Percentiles rank a stretch among this genome's conserved stretches.
Evolutionary conservation across 1,140 invertebrate genomes (phyloP).

Genomic region (Heliconius hewitsoni): DNA sequence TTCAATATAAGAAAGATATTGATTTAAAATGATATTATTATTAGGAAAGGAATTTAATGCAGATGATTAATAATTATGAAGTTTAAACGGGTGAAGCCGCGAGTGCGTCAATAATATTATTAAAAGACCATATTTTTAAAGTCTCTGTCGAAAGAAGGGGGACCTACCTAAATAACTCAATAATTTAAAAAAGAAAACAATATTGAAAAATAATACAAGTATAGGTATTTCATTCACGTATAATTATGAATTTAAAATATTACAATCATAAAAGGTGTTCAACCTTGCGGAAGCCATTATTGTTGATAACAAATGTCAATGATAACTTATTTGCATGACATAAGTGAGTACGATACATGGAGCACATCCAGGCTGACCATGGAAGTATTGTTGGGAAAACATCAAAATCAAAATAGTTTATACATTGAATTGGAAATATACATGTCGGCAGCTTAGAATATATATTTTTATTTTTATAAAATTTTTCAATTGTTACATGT

Average conservation of each 20-base stretch:
- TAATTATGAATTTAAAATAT: background rate
- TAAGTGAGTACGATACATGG: background rate
- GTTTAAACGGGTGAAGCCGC: too few species aligned
- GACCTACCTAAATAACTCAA: too few species aligned
- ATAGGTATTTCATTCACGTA: background rate
- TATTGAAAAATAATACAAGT: background rate
- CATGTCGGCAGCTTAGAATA: too few species aligned
- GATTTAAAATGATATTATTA: too few species aligned
- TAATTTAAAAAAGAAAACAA: background rate
- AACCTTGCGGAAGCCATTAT: slow-evolving; percentile 3
- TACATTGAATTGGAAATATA: too few species aligned
- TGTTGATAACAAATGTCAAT: background rate
- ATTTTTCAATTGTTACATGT: too few species aligned
- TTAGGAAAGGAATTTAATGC: background rate
- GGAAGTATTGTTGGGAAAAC: background rate
- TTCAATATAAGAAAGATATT: too few species aligned
- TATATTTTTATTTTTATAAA: too few species aligned
- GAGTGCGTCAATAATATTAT: too few species aligned
- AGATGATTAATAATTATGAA: background rate
- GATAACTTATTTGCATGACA: slow-evolving; percentile 6
- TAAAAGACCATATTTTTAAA: too few species aligned
- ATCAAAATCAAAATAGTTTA: background rate
- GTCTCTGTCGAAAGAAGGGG: background rate
- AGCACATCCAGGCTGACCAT: background rate
- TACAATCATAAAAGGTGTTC: background rate